Base-by-base conservation (phyloP, 2,888 invertebrate species). In the Melitaea athalia region DNA sequence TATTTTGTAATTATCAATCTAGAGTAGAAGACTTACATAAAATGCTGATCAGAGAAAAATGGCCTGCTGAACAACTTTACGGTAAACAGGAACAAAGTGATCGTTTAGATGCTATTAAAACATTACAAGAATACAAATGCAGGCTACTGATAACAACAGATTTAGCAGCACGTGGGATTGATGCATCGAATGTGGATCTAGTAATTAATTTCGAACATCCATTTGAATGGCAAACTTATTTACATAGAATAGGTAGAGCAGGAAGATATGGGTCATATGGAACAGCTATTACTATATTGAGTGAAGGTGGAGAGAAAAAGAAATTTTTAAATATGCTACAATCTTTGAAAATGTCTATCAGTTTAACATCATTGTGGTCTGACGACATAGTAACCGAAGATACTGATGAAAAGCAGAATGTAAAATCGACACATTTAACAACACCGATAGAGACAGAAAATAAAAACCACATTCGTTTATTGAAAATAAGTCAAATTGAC, bases 241-340 rank as follows among this genome's bases (percentile, higher is more conserved):
- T 98, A 72, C 99, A 99, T 91, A 94, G 99, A 80, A 98, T 99
- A 83, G 99, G 99, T 0, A 94, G 99, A 78, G 98, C 99, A 55
- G 99, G 99, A 0, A 94, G 99, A 71, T 99, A 96, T 93, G 99
- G 99, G 0, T 95, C 97, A 0, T 94, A 95, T 84, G 98, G 98
- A 63, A 93, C 95, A 67, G 96, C 97, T 38, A 94, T 98, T 14
- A 96, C 95, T 62, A 94, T 98, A 68, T 88, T 96, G 10, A 93
- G 95, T 76, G 93, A 94, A 61, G 95, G 95, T 7, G 89, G 93
- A 64, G 97, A 98, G 83, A 76, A 93, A 59, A 74, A 82, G 1
- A 88, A 87, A 55, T 95, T 97, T 76, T 89, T 89, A 77, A 84
- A 89, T 62, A 89, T 96, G 59, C 82, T 96, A 47, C 85, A 91